Evolutionary conservation across 1,140 invertebrate species (phyloP).

Genomic region (Drosophila chauvacae): DNA sequence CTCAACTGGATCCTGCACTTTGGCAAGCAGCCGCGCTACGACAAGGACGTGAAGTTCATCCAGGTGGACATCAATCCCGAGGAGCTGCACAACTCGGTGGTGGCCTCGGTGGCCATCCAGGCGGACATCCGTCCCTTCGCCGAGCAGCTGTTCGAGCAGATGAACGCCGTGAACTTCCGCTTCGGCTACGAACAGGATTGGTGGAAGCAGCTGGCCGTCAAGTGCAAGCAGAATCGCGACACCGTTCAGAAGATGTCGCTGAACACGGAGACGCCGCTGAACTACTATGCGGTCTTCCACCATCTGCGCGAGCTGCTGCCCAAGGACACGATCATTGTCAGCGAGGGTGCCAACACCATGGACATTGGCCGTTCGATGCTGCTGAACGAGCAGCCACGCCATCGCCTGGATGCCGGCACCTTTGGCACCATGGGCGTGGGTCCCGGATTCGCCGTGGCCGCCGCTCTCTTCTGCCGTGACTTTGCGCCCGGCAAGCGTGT

Average conservation of each 20-base stretch:
- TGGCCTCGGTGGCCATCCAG: slow-evolving; percentile 89
- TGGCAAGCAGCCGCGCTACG: slow-evolving; percentile 94
- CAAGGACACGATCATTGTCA: slow-evolving; percentile 95
- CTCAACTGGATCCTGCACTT: slow-evolving; percentile 99
- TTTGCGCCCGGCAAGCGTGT: slow-evolving; percentile 92
- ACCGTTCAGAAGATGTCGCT: slow-evolving; percentile 86
- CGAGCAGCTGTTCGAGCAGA: slow-evolving; percentile 87
- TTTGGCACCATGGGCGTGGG: slow-evolving; percentile 99
- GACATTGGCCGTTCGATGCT: slow-evolving; percentile 97
- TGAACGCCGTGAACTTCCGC: slow-evolving; percentile 86
- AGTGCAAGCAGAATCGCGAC: slow-evolving; percentile 87
- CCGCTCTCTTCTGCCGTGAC: slow-evolving; percentile 94
- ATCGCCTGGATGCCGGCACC: slow-evolving; percentile 95
- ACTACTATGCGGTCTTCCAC: slow-evolving; percentile 97
- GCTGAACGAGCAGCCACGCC: slow-evolving; percentile 91
- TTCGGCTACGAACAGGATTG: slow-evolving; percentile 85
- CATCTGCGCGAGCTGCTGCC: slow-evolving; percentile 90
- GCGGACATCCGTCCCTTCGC: slow-evolving; percentile 91
- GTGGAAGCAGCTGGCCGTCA: slow-evolving; percentile 87
- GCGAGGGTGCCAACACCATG: slow-evolving; percentile 99
- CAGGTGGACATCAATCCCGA: slow-evolving; percentile 96
- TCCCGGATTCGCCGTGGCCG: slow-evolving; percentile 95
- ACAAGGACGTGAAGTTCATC: slow-evolving; percentile 93
- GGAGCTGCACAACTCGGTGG: slow-evolving; percentile 95
- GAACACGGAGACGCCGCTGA: slow-evolving; percentile 91